Base-by-base conservation (phyloP, 2,888 invertebrate genomes). In the Stenodema calcarata region DNA sequence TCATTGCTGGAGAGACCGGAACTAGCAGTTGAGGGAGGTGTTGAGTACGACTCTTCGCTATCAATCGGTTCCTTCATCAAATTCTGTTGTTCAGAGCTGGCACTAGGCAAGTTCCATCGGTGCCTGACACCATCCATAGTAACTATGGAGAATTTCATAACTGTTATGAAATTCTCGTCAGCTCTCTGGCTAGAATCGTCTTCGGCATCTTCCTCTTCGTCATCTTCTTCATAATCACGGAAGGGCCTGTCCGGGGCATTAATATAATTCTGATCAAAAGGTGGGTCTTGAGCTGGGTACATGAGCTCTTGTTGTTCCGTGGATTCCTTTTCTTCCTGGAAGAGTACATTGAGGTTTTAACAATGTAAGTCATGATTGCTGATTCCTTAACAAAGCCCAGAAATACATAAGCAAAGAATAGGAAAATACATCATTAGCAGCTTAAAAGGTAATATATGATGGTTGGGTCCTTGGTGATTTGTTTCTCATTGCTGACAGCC, bases 11-110 rank as follows among this genome's bases (percentile, higher is more conserved):
- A 4, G 35, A 50, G n/a, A 62, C 23, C 27, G 3, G 62, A 62
- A 4, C 44, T 44, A 3, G 78, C 78, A 6, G 78, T 23, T 27
- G 44, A 42, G 18, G 42, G n/a, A n/a, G n/a, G 41, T 12, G 78
- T 44, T 18, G 28, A 16, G 44, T 18, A 44, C 16, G 78, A 16
- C 18, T 69, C 82, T 14, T 69, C 82, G 16, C 41, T 82, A 35
- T 82, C 82, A 41, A 82, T 62, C 82, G 41, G 42, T 18, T 82
- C 82, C 23, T 82, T 82, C 62, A 82, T 42, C n/a, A 69, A n/a
- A 69, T 82, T 82, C 44, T 82, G 82, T 27, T 62, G 62, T 23
- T 82, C 82, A 0, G 69, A 62, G 42, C 47, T 47, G 18, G 82
- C 14, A 35, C 35, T 35, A 16, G 80, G 50, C 23, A 54, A 14